Evolutionary conservation across 2,797 vertebrate species (phyloP).

Genomic region (Sebastes matsubarae): DNA sequence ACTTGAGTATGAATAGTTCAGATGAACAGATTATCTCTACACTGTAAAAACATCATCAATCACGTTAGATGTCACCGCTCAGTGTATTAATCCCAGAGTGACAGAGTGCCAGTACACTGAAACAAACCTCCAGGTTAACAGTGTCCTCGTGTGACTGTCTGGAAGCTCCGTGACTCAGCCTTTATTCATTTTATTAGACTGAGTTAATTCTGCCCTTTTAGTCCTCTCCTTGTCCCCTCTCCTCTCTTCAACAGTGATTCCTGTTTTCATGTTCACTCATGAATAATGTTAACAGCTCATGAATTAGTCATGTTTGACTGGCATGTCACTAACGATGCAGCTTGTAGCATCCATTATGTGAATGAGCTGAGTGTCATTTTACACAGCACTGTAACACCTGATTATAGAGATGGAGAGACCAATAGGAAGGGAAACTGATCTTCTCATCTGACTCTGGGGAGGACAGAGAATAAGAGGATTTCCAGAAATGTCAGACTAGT

Average conservation of each 20-base stretch:
- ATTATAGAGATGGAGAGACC: not conserved
- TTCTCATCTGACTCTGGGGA: not conserved
- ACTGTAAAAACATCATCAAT: not conserved
- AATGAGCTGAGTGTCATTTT: slow-evolving; percentile 32
- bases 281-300: slow-evolving; percentile 44
- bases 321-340: slow-evolving; percentile 25
- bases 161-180: slow-evolving; percentile 24
- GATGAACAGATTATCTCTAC: not conserved
- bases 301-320: slow-evolving; percentile 51
- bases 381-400: slow-evolving; percentile 9
- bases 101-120: not conserved
- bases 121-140: slow-evolving; percentile 3
- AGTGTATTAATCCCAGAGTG: not conserved
- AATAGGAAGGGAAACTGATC: not conserved
- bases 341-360: slow-evolving; percentile 8
- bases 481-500: not conserved
- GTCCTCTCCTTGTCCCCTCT: not conserved
- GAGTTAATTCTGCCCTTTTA: not conserved
- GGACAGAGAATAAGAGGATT: not conserved
- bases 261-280: slow-evolving; percentile 53
- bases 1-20: not conserved
- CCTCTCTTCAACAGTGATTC: slow-evolving; percentile 35
- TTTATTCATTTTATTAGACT: slow-evolving; percentile 19
- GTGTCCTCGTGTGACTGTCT: slow-evolving; percentile 36
- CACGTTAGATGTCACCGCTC: not conserved